These are phyloP conservation scores for Pitangus sulphuratus DNA, from an alignment of 2,797 vertebrate genomes.

Conservation along the genomic window DNA sequence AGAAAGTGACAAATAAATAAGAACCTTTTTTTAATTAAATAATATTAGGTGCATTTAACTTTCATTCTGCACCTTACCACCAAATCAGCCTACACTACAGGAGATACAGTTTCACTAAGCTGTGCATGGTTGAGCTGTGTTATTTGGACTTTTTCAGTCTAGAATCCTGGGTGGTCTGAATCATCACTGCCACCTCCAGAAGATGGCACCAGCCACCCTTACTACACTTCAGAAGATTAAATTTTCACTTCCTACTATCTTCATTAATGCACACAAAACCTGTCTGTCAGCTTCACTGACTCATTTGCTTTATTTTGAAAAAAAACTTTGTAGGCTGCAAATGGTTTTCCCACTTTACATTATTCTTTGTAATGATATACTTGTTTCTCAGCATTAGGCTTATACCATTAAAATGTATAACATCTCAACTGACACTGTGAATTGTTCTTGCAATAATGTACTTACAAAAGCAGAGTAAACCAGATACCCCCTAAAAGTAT, in stretches of 20 bases:
- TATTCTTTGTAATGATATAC: not conserved
- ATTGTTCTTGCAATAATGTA: not conserved
- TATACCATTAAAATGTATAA: not conserved
- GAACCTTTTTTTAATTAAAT: not conserved
- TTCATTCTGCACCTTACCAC: not conserved
- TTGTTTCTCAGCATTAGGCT: not conserved
- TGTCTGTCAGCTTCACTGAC: not conserved
- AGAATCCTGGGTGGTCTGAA: not conserved
- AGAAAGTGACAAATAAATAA: not conserved
- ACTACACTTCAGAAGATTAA: not conserved
- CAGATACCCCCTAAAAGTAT: not conserved
- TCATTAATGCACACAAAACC: not conserved
- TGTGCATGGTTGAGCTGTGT: not conserved
- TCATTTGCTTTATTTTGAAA: not conserved
- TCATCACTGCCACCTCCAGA: constrained; percentile 3
- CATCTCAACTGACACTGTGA: not conserved
- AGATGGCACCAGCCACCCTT: constrained; percentile 39
- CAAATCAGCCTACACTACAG: not conserved
- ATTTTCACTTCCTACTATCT: not conserved
- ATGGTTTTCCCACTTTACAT: not conserved
- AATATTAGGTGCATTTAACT: not conserved
- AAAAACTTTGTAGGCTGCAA: not conserved
- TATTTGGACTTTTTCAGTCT: not conserved
- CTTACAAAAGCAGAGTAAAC: not conserved
- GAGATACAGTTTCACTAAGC: not conserved